Evolutionary conservation across 2,113 vertebrate species (phyloP), one percentile per base, ranked within the genome.

Genomic region (Spea multiplicata): DNA sequence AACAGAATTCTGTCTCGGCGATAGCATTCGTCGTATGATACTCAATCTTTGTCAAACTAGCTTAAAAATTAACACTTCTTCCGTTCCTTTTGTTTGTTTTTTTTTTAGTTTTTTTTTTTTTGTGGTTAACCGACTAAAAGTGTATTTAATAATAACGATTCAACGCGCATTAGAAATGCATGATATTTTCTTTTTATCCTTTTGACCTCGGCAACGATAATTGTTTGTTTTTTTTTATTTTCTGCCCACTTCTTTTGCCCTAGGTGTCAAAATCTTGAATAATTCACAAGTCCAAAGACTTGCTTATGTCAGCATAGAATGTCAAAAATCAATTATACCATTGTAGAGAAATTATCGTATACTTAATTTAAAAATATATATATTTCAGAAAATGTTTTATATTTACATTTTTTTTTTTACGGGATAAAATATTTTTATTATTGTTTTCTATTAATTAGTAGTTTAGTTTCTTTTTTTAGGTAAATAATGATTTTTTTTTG

Each of bases 1-100:
- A 94, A 96, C 96, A 97, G 95, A 94, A 92, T 96, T 92, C 94
- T 95, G 93, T 96, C 92, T 93, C 93, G 94, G 94, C 98, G 96
- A 98, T 96, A 96, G 94, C 93, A 94, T 96, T 95, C 95, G 94
- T 96, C 96, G 95, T 92, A 91, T 91, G 90, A 93, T 93, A 94
- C 94, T 95, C 94, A 94, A 95, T 95, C 92, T 93, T 94, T 92
- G 93, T 94, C 91, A 93, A 91, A 93, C 88, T 93, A 93, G 88
- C 92, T 93, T 91, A 94, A 94, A 93, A 95, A 95, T 93, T 94
- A 94, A 93, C 94, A 94, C 89, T 94, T 93, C 86, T 87, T 90
- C 90, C 86, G 89, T 92, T 92, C 92, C 88, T 13, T 8, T 12
- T 12, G 50, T 53, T 1, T 53, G 1, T 53, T 53, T 53, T 53